Evolutionary conservation across 2,113 vertebrate species (phyloP).

Genomic region (Vombatus ursinus): DNA sequence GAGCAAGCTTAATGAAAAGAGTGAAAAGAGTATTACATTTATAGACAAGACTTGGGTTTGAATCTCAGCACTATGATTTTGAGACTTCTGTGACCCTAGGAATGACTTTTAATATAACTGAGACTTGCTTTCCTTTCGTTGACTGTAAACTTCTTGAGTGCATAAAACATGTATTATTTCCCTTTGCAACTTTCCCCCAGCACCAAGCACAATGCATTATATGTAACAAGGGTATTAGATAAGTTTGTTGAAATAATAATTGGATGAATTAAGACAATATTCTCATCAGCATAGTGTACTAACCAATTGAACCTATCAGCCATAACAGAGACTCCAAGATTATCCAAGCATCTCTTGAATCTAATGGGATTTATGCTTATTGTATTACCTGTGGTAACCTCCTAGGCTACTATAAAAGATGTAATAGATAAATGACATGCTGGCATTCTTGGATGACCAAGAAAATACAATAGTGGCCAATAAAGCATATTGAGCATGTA

Average conservation of each 20-base stretch:
- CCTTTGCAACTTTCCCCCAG: background rate
- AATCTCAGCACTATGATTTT: background rate
- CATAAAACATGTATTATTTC: background rate
- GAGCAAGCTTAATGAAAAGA: background rate
- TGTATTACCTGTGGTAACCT: background rate
- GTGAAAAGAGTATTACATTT: background rate
- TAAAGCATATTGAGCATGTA: background rate
- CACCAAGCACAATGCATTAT: background rate
- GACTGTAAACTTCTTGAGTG: background rate
- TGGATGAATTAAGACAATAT: background rate
- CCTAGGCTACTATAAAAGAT: background rate
- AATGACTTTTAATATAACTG: background rate
- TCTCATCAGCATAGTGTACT: background rate
- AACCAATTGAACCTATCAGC: background rate
- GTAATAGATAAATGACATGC: background rate
- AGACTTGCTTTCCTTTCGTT: background rate
- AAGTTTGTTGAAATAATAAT: background rate
- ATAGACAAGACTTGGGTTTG: background rate
- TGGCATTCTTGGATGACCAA: background rate
- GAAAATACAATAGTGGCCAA: background rate
- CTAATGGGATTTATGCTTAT: background rate
- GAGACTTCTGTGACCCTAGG: background rate
- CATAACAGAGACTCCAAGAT: background rate
- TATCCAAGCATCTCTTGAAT: background rate
- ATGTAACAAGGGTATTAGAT: background rate